Percentiles rank a stretch among this genome's conserved stretches.
These are phyloP conservation scores for Ectemnius cavifrons DNA, from an alignment of 2,888 invertebrate genomes.

Conservation along the genomic window DNA sequence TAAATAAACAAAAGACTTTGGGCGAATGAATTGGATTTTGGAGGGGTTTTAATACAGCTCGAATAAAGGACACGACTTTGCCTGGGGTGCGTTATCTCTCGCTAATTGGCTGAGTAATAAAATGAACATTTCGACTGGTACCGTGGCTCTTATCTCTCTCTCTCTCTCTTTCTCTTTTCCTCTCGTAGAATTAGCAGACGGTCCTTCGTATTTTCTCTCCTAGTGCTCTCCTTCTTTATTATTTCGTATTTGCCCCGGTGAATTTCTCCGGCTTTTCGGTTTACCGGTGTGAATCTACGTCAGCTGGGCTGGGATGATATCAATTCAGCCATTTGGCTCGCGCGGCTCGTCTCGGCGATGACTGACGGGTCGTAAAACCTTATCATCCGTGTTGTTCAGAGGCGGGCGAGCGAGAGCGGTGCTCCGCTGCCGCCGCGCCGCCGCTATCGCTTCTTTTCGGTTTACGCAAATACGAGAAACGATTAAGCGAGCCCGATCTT, in stretches of 20 bases:
- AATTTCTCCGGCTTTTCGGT: conserved; percentile 17
- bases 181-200: no score
- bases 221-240: neutral
- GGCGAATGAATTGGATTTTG: no score
- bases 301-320: conserved; percentile 40
- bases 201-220: neutral
- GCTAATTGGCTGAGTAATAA: conserved; percentile 33
- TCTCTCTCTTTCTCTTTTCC: conserved; percentile 26
- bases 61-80: conserved; percentile 10
- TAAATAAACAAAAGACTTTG: no score
- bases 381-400: conserved; percentile 68
- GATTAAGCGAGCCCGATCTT: conserved; percentile 61
- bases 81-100: conserved; percentile 19
- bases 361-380: conserved; percentile 74
- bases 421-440: conserved; percentile 64
- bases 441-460: conserved; percentile 67
- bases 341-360: conserved; percentile 60
- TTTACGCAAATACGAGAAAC: conserved; percentile 71
- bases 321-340: conserved; percentile 48
- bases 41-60: no score
- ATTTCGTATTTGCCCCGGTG: conserved; percentile 17
- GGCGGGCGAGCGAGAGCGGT: conserved; percentile 44
- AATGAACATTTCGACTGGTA: conserved; percentile 18
- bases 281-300: conserved; percentile 36
- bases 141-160: conserved; percentile 9